These are phyloP conservation scores for Zaprionus inermis DNA, from an alignment of 1,140 invertebrate species.

Conservation along the genomic window DNA sequence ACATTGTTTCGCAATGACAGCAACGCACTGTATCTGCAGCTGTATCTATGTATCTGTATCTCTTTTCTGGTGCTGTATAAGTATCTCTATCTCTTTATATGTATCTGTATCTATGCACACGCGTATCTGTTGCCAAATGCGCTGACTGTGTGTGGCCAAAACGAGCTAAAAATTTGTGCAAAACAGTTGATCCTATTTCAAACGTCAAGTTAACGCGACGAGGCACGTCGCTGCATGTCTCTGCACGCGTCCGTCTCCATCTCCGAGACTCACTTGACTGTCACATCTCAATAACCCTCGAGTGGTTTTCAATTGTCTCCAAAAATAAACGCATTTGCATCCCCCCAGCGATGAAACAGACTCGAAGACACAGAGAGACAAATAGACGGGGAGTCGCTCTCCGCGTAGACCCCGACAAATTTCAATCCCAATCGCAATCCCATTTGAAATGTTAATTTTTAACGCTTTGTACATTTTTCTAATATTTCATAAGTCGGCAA, in stretches of 20 bases:
- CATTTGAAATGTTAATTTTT: conserved; percentile 81
- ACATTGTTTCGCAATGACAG: conserved; percentile 24
- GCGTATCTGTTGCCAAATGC: conserved; percentile 20
- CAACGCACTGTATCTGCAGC: conserved; percentile 3
- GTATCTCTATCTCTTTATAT: conserved; percentile 16
- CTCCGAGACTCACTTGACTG: conserved; percentile 65
- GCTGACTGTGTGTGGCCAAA: conserved; percentile 14
- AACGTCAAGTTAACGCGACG: conserved; percentile 71
- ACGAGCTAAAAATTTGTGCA: conserved; percentile 22
- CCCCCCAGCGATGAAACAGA: conserved; percentile 34
- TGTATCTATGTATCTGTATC: background rate
- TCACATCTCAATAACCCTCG: conserved; percentile 82
- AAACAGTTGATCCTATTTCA: conserved; percentile 75
- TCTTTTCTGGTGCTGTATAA: conserved; percentile 12
- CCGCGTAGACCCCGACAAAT: background rate
- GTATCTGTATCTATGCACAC: conserved; percentile 13
- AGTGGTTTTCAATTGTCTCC: conserved; percentile 81
- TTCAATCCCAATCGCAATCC: conserved; percentile 35
- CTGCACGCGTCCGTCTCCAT: background rate
- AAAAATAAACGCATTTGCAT: conserved; percentile 81
- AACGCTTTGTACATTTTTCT: conserved; percentile 76
- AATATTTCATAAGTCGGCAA: conserved; percentile 67
- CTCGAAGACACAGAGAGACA: conserved; percentile 13
- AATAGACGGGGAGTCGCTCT: no score
- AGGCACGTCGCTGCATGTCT: conserved; percentile 14